phyloP scores from a whole-genome alignment of 2,113 vertebrate species.

The Sus scrofa region DNA sequence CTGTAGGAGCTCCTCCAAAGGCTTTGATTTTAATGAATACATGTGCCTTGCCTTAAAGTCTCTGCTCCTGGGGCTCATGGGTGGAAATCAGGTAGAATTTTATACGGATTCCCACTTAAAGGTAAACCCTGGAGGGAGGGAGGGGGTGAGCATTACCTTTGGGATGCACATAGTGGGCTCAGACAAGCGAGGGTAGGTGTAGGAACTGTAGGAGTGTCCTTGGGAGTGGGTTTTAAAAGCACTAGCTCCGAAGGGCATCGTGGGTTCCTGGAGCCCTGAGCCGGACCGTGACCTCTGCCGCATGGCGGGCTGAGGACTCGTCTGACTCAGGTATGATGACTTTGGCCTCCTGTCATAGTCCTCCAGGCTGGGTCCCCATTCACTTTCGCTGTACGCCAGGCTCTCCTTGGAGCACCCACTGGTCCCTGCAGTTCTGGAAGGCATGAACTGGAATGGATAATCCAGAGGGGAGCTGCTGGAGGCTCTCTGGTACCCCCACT shows the following conservation, averaged over 20 bases:
- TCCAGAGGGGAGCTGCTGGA: conserved; percentile 91
- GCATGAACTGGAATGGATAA: conserved; percentile 92
- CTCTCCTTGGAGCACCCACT: conserved; percentile 92
- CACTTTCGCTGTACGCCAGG: conserved; percentile 92
- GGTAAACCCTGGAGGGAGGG: not conserved
- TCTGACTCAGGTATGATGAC: conserved; percentile 95
- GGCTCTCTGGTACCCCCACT: conserved; percentile 89
- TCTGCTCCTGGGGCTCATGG: not conserved
- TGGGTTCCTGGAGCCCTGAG: conserved; percentile 97
- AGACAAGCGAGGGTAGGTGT: conserved; percentile 97
- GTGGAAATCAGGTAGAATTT: not conserved
- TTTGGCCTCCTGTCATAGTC: conserved; percentile 97
- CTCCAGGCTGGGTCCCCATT: conserved; percentile 93
- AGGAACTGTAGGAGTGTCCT: conserved; percentile 96
- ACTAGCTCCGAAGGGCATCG: conserved; percentile 92
- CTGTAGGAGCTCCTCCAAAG: not conserved
- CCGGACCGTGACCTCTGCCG: conserved; percentile 97
- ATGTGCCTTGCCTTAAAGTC: not conserved
- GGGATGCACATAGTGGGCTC: conserved; percentile 92
- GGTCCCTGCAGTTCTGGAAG: conserved; percentile 92
- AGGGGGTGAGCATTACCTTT: conserved; percentile 90
- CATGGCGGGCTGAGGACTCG: conserved; percentile 96
- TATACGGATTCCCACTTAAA: not conserved
- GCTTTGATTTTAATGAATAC: conserved; percentile 8
- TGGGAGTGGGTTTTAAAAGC: conserved; percentile 95